These are phyloP conservation scores for Squalus acanthias DNA, from an alignment of 2,797 vertebrate species.

Conservation along the genomic window DNA sequence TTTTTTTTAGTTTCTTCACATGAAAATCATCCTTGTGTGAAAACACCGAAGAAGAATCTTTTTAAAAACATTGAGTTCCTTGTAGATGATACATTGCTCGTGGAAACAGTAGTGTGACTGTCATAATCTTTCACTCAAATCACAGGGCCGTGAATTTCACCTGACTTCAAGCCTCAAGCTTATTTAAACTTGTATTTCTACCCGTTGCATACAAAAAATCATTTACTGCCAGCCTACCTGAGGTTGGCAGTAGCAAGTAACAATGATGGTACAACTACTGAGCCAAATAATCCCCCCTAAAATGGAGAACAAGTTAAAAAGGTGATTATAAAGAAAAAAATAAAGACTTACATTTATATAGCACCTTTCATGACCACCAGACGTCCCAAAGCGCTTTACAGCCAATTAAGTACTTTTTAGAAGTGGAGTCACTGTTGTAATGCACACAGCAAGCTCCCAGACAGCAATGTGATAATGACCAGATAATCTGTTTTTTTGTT, in stretches of 20 bases:
- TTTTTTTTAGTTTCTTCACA: not conserved
- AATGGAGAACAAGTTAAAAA: not conserved
- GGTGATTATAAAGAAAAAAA: not conserved
- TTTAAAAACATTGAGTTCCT: not conserved
- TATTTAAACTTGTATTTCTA: not conserved
- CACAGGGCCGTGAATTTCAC: not conserved
- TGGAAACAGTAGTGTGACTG: not conserved
- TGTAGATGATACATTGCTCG: not conserved
- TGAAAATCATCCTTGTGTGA: not conserved
- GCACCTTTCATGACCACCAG: no score
- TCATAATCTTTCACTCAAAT: not conserved
- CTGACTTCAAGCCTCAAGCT: not conserved
- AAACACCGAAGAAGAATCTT: not conserved
- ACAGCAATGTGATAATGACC: no score
- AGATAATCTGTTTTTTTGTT: no score
- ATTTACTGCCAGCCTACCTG: not conserved
- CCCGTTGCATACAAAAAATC: not conserved
- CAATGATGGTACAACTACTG: not conserved
- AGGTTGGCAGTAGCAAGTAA: not conserved
- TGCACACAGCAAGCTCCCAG: no score
- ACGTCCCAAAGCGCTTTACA: no score
- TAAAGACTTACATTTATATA: no score
- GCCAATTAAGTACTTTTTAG: no score
- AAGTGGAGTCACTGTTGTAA: no score
- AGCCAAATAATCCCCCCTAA: not conserved